phyloP scores from a whole-genome alignment of 2,888 invertebrate genomes.

The Sesamia inferens region DNA sequence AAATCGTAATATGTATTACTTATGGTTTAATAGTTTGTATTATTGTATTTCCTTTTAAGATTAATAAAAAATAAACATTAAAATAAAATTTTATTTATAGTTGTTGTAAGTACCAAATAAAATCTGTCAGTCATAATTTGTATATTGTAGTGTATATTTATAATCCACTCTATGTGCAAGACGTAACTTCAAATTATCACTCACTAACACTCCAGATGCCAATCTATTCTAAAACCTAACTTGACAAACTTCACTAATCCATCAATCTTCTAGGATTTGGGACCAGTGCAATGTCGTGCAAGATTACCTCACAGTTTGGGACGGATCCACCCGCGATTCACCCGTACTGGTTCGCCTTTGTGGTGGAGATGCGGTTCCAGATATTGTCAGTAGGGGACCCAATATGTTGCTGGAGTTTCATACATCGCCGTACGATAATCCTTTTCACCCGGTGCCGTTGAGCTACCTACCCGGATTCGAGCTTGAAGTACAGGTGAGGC shows the following conservation, averaged over 20 bases:
- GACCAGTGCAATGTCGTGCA: slow-evolving; percentile 95
- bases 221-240: slow-evolving; percentile 48
- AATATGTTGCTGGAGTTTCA: slow-evolving; percentile 95
- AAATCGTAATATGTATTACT: neutral
- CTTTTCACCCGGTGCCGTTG: slow-evolving; percentile 94
- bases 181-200: slow-evolving; percentile 28
- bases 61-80: neutral
- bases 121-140: neutral
- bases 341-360: slow-evolving; percentile 94
- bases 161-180: neutral
- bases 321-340: slow-evolving; percentile 93
- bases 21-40: neutral
- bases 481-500: slow-evolving; percentile 93
- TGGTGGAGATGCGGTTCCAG: slow-evolving; percentile 95
- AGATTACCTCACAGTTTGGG: slow-evolving; percentile 95
- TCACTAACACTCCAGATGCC: slow-evolving; percentile 33
- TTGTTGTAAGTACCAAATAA: neutral
- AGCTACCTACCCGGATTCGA: slow-evolving; percentile 95
- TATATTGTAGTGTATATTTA: neutral
- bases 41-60: neutral
- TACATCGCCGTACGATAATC: slow-evolving; percentile 95
- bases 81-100: neutral
- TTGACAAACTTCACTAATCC: slow-evolving; percentile 55
- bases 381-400: slow-evolving; percentile 94
- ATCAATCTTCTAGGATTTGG: slow-evolving; percentile 91